These are phyloP conservation scores for Drosophila pallidifrons DNA, from an alignment of 1,140 invertebrate genomes.

Conservation along the genomic window DNA sequence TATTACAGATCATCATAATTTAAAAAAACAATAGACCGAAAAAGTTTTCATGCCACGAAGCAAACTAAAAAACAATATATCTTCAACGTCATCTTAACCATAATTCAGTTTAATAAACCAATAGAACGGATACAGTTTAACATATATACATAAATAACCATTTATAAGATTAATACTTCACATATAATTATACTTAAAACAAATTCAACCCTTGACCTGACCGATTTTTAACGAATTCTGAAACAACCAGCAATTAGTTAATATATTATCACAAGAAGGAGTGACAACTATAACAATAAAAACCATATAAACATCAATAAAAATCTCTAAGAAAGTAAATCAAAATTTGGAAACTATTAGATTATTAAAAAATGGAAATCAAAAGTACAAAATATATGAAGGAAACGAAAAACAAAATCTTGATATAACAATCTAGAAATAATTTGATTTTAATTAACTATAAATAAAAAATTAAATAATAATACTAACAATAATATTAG, in stretches of 20 bases:
- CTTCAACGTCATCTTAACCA: constrained; percentile 57
- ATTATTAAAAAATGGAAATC: constrained; percentile 68
- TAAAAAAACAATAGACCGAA: constrained; percentile 80
- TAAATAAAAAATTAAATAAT: constrained; percentile 1
- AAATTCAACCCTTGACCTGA: constrained; percentile 45
- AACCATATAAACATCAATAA: constrained; percentile 17
- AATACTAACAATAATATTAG: constrained; percentile 1
- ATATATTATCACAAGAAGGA: constrained; percentile 23
- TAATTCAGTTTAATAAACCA: constrained; percentile 69
- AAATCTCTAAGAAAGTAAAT: constrained; percentile 9
- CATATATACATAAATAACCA: constrained; percentile 19
- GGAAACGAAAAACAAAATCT: constrained; percentile 16
- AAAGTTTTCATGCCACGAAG: constrained; percentile 58
- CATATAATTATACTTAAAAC: constrained; percentile 21
- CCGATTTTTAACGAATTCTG: constrained; percentile 23
- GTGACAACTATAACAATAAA: background rate
- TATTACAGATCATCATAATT: constrained; percentile 84
- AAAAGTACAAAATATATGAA: constrained; percentile 77
- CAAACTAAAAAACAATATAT: constrained; percentile 58
- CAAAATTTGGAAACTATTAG: constrained; percentile 21
- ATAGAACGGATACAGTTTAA: constrained; percentile 72
- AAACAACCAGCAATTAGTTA: constrained; percentile 20
- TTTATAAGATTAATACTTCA: constrained; percentile 30
- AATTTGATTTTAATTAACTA: background rate
- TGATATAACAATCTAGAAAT: constrained; percentile 3